Evolutionary conservation across 1,140 invertebrate species (phyloP), one percentile per base, ranked within the genome.

Genomic region (Capitella teleta): DNA sequence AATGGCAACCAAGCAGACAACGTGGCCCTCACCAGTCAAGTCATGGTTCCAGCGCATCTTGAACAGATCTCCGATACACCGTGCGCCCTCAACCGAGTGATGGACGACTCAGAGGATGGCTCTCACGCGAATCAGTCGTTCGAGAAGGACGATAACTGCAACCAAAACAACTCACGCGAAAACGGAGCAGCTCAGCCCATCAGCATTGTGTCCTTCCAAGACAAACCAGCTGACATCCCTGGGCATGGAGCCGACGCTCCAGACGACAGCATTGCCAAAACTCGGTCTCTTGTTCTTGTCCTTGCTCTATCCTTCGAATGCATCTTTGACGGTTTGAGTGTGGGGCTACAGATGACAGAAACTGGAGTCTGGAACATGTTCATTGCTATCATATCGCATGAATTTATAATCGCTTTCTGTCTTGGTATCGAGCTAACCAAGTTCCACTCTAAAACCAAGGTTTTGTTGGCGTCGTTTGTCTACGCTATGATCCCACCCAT

Each of bases 401-500:
- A 87, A 66, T 77, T 82, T 46, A 80, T 87, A 4, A 82, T 88
- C 44, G 80, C 80, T 10, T 85, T 86, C 64, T 85, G 83, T 58
- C 72, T 86, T 24, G 84, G 84, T 3, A 73, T 83, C 10, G 76
- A 76, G 38, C 61, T 81, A 16, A 72, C 82, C 18, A 77, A 81
- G 26, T 76, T 76, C 36, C 78, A 84, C 5, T 75, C 77, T 18
- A 70, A 72, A 2, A 66, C 69, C 24, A 75, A 75, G 1, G 51
- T 59, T n/a, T 56, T 63, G 18, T 55, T 67, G 12, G 60, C 57
- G 49, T 55, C 67, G 6, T 56, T 74, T 16, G 57, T 79, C 3
- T 82, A 82, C 62, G 81, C 84, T 0, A 59, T 82, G n/a, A 80
- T 86, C 0, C 81, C 83, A 16, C 83, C 85, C 0, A 54, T 76